Evolutionary conservation across 2,888 invertebrate genomes (phyloP).

Genomic region (Andricus curvator): DNA sequence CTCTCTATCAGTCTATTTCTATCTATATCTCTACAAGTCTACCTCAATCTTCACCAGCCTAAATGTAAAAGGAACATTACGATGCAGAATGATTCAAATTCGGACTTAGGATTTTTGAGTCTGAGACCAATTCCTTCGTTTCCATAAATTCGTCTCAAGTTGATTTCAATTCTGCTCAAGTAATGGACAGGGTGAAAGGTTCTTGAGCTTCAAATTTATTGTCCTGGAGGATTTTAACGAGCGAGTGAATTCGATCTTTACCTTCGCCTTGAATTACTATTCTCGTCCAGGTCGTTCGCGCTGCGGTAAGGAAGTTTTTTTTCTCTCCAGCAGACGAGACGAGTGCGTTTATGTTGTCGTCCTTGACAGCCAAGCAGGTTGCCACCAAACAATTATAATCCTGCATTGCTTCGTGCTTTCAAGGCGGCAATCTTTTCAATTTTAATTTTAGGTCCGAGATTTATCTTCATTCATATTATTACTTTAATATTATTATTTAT

Average conservation of each 20-base stretch:
- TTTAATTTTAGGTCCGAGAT: neutral
- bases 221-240: neutral
- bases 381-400: constrained; percentile 12
- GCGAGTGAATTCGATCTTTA: neutral
- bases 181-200: neutral
- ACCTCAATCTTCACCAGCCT: too few species aligned
- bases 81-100: too few species aligned
- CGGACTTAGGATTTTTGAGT: too few species aligned
- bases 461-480: neutral
- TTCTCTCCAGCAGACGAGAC: constrained; percentile 58
- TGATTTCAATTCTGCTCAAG: neutral
- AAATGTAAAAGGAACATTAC: too few species aligned
- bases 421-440: neutral
- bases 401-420: constrained; percentile 45
- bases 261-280: constrained; percentile 5
- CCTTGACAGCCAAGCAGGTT: constrained; percentile 63
- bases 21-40: too few species aligned
- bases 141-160: neutral
- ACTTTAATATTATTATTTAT: too few species aligned
- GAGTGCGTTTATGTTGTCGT: constrained; percentile 67
- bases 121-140: neutral
- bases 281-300: constrained; percentile 1
- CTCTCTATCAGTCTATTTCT: too few species aligned
- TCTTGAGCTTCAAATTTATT: neutral
- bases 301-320: constrained; percentile 1